Base-by-base conservation (phyloP, 2,888 invertebrate genomes). In the Eulithis testata region DNA sequence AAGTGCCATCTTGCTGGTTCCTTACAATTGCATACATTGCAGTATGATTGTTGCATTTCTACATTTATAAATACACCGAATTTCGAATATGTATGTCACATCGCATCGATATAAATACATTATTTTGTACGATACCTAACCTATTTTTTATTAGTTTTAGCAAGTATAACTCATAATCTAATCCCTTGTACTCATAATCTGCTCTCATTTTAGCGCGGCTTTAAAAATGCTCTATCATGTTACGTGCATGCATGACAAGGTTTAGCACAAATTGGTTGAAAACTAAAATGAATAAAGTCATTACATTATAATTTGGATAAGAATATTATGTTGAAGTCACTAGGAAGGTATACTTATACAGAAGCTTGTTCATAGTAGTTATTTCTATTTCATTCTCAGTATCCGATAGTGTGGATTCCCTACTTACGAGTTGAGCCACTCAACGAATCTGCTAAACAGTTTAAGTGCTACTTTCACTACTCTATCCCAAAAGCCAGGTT, bases 351-450 rank as follows among this genome's bases (percentile, higher is more conserved):
- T 1, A 21, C 31, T 31, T 4, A 31, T 31, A 6, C 3, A 8
- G 45, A 8, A 45, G n/a, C 45, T 45, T 4, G 11, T n/a, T 31
- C 31, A 31, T 31, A 31, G 6, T 45, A 21, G 21, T 21, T 21
- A 45, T 12, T 45, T 12, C 45, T n/a, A 45, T 6, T 45, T 45
- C 5, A n/a, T 45, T 50, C 50, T 5, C 6, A 37, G 52, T 6
- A n/a, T 36, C 21, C 21, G 21, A 12, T 12, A 36, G 11, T 37
- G 7, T 36, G 11, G 51, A 12, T 4, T 14, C 12, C 47, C 66
- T 76, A n/a, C n/a, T n/a, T n/a, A 90, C 4, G 87, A 80, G 77
- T 93, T 93, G 44, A 93, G 76, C 93, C 93, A 93, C 76, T 91
- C 90, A 61, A 93, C 77, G 72, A 93, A 91, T 77, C 74, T 83